phyloP scores from a whole-genome alignment of 2,113 vertebrate species.

The Gadus macrocephalus region DNA sequence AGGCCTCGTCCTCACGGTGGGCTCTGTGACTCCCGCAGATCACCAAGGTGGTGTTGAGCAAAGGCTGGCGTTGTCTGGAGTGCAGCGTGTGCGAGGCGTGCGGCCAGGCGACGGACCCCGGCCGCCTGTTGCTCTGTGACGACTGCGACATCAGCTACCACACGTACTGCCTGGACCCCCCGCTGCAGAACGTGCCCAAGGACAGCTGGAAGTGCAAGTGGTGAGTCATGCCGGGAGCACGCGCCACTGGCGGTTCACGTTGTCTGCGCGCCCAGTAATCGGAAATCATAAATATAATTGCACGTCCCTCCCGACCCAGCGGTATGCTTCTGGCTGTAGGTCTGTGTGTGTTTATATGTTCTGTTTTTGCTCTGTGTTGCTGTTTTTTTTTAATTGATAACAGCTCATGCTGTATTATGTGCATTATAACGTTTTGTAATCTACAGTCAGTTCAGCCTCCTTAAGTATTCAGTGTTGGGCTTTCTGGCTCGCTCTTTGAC shows the following conservation, averaged over 20 bases:
- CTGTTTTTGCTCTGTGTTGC: too few species aligned
- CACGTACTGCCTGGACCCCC: conserved; percentile 95
- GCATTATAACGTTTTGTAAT: too few species aligned
- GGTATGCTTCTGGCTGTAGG: too few species aligned
- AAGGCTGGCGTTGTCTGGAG: conserved; percentile 96
- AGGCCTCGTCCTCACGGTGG: neutral
- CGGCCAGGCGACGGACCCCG: conserved; percentile 93
- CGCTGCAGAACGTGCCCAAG: conserved; percentile 94
- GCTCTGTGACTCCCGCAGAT: conserved; percentile 70
- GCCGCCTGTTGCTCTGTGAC: conserved; percentile 89
- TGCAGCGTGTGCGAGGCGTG: conserved; percentile 97
- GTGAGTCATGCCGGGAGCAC: conserved; percentile 55
- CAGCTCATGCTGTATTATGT: too few species aligned
- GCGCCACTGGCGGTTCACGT: too few species aligned
- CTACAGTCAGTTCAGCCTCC: too few species aligned
- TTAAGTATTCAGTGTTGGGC: neutral
- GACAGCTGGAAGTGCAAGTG: conserved; percentile 99
- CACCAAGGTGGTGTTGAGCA: conserved; percentile 93
- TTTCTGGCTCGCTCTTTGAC: neutral
- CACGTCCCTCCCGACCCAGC: too few species aligned
- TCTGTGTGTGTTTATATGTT: too few species aligned
- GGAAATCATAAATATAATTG: too few species aligned
- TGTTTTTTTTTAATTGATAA: too few species aligned
- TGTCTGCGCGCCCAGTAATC: too few species aligned
- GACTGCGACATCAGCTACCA: conserved; percentile 99